A percentile compares a stretch with the other conserved stretches of the same genome.
These are phyloP conservation scores for Neogale vison DNA, from an alignment of 2,113 vertebrate genomes.

Conservation along the genomic window DNA sequence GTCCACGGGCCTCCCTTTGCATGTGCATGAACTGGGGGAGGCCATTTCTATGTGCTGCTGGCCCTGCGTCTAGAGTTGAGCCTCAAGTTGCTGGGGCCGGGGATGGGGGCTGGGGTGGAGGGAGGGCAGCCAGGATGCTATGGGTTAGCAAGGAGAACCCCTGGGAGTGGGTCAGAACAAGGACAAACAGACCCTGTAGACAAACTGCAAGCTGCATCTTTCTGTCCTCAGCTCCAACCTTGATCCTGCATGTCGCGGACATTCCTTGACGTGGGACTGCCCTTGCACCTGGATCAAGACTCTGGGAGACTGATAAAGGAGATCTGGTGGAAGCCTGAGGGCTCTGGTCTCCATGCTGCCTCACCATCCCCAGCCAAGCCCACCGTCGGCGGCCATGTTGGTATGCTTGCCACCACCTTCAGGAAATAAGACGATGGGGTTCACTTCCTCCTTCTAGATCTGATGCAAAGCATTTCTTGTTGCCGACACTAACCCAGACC, in stretches of 20 bases:
- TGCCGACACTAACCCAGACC: background rate
- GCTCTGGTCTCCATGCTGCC: background rate
- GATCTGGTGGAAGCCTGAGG: background rate
- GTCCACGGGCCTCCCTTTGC: background rate
- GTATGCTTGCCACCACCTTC: background rate
- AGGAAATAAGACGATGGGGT: background rate
- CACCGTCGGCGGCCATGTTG: too few relatives aligned
- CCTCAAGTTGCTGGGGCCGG: background rate
- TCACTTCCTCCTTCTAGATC: background rate
- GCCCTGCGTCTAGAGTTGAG: background rate
- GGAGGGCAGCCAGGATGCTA: too few relatives aligned
- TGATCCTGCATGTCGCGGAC: background rate
- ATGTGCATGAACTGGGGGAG: background rate
- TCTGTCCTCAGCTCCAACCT: background rate
- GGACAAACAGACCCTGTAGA: background rate
- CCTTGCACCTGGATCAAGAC: background rate
- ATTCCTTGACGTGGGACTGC: background rate
- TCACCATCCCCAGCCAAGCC: background rate
- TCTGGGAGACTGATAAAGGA: background rate
- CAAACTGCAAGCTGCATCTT: background rate
- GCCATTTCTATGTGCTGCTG: rapidly evolving
- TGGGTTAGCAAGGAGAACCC: background rate
- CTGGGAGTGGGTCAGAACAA: background rate
- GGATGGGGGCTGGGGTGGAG: background rate
- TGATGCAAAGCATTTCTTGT: background rate